Conservation (phyloP, 2,113 vertebrate species). For the Otocyon megalotis region DNA sequence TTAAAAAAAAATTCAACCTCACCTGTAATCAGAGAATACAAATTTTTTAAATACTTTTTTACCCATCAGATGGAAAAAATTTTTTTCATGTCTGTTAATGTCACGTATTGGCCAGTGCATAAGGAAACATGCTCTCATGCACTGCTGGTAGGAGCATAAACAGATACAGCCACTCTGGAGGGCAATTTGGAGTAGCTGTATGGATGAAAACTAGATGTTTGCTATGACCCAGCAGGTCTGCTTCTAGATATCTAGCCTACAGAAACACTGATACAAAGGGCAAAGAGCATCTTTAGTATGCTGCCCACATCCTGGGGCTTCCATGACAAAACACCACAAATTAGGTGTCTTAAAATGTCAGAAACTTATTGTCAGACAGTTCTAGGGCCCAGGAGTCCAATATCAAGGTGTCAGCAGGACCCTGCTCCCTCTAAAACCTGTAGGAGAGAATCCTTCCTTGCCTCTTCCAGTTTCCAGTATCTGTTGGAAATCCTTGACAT, state of each 20-base stretch:
- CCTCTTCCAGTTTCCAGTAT: background rate
- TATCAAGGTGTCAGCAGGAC: background rate
- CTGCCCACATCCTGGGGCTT: background rate
- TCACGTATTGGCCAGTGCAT: background rate
- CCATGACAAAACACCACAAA: background rate
- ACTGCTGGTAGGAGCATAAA: background rate
- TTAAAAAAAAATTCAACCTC: background rate
- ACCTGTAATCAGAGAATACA: background rate
- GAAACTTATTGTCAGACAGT: background rate
- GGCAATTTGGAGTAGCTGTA: background rate
- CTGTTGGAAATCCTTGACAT: background rate
- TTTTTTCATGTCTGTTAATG: background rate
- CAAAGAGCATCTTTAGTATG: background rate
- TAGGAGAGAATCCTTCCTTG: background rate
- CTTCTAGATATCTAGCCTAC: background rate
- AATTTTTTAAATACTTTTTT: background rate
- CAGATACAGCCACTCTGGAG: background rate
- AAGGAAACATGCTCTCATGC: background rate
- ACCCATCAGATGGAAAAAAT: background rate
- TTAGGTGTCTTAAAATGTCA: background rate
- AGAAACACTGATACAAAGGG: background rate
- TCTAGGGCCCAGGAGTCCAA: background rate
- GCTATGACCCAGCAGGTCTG: background rate
- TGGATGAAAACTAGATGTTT: constrained; percentile 23
- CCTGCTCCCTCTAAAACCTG: background rate